Base-by-base conservation (phyloP, 2,113 vertebrate species). In the Danionella cerebrum region DNA sequence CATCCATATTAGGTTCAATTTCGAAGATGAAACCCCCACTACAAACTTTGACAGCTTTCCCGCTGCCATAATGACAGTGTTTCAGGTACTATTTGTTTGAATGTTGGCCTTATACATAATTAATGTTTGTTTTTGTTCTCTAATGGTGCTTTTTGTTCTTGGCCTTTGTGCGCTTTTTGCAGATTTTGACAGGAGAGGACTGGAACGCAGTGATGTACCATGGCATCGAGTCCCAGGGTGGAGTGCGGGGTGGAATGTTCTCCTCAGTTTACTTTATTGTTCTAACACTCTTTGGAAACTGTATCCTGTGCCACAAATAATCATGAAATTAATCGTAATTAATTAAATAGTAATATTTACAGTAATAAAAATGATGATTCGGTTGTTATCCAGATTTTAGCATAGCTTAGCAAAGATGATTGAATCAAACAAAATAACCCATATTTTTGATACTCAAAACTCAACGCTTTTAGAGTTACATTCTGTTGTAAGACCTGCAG, bases 181-280 rank as follows among this genome's bases (percentile, higher is more conserved):
- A 98, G 96, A 95, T 99, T 81, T 88, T 98, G 80, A 98, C 96
- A 0, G 96, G 96, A 1, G 96, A 99, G 33, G 96, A 99, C 85
- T 99, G 96, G 96, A 99, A 99, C 0, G 95, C 91, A 0, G 96
- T 99, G 42, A 99, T 98, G 96, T 99, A 99, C 74, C 94, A 95
- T 0, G 96, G 94, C 24, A 98, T 99, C 0, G 91, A 97, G 59
- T 98, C 96, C 0, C 96, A 98, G 59, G 96, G 95, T 0, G 96
- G 96, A 0, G 95, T 99, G 45, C 90, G 78, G 6, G 86, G 88
- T 2, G 96, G 96, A 55, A 99, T 98, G 96, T 91, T 95, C 83
- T 99, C 91, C 2, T 98, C 93, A 2, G 84, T 97, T 65, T 99
- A 98, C 81, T 99, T 99, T 86, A 99, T 99, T 0, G 90, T 99